These are phyloP conservation scores for Istiophorus platypterus DNA, from an alignment of 2,113 vertebrate genomes.

Conservation along the genomic window DNA sequence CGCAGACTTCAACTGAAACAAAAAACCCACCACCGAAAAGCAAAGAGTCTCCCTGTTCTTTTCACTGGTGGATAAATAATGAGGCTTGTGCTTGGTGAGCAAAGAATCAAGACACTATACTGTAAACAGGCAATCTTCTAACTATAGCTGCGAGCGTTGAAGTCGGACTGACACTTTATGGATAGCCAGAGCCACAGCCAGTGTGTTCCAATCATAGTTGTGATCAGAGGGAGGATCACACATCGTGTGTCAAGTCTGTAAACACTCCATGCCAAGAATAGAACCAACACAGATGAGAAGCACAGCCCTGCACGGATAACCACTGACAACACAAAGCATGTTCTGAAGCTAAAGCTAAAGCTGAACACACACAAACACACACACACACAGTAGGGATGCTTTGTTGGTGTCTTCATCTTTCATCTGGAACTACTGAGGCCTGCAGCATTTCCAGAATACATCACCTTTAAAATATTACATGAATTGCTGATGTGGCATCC, in stretches of 20 bases:
- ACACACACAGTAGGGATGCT: neutral
- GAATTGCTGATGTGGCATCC: constrained; percentile 55
- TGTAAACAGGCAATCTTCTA: constrained; percentile 46
- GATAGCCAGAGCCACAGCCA: constrained; percentile 29
- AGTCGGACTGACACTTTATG: constrained; percentile 20
- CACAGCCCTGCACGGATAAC: constrained; percentile 25
- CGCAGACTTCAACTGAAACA: neutral
- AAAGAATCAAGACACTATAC: constrained; percentile 43
- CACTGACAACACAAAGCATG: constrained; percentile 28
- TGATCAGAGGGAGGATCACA: constrained; percentile 69
- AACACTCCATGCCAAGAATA: constrained; percentile 44
- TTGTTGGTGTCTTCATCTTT: constrained; percentile 35
- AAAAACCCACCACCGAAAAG: neutral
- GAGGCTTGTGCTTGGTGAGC: constrained; percentile 22
- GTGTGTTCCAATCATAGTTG: constrained; percentile 47
- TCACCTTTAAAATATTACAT: constrained; percentile 40
- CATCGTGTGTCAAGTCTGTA: constrained; percentile 36
- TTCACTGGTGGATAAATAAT: constrained; percentile 34
- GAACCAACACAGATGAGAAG: neutral
- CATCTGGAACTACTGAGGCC: constrained; percentile 37
- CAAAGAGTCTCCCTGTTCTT: constrained; percentile 6
- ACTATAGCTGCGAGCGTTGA: constrained; percentile 43
- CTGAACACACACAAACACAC: constrained; percentile 6
- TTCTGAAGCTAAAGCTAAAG: neutral
- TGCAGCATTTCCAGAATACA: constrained; percentile 14